Percentiles rank a stretch among this genome's conserved stretches.
These are phyloP conservation scores for Ibycter americanus DNA, from an alignment of 2,797 vertebrate genomes.

Conservation along the genomic window DNA sequence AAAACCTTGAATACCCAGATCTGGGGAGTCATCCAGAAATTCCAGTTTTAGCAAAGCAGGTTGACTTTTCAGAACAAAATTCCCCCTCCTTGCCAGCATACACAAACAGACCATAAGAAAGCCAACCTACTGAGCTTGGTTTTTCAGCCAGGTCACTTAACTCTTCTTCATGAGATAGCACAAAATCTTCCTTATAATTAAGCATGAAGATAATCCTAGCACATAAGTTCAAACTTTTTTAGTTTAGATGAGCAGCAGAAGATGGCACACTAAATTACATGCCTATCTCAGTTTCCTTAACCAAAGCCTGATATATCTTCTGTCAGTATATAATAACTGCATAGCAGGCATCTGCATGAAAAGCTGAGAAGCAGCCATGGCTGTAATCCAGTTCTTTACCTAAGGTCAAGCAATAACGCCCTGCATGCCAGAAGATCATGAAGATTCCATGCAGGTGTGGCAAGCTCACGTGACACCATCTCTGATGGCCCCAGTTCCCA, in stretches of 20 bases:
- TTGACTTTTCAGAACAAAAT: not conserved
- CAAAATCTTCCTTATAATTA: not conserved
- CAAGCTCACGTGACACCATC: not conserved
- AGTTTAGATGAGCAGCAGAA: not conserved
- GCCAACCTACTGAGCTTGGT: not conserved
- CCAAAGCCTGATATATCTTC: not conserved
- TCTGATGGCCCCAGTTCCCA: not conserved
- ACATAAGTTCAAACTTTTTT: not conserved
- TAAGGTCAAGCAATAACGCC: not conserved
- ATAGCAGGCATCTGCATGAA: not conserved
- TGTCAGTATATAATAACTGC: not conserved
- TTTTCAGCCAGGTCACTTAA: not conserved
- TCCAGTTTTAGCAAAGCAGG: not conserved
- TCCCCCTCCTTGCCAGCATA: not conserved
- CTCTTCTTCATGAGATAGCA: not conserved
- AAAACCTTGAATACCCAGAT: not conserved
- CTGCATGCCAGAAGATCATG: not conserved
- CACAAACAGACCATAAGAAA: not conserved
- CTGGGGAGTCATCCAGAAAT: constrained; percentile 1
- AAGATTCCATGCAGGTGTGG: not conserved
- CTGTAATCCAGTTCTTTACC: not conserved
- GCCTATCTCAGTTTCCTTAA: not conserved
- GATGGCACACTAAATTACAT: not conserved
- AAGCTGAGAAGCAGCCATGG: not conserved
- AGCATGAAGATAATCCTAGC: not conserved